Base-by-base conservation (phyloP, 2,888 invertebrate genomes). In the Microctonus hyperodae region DNA sequence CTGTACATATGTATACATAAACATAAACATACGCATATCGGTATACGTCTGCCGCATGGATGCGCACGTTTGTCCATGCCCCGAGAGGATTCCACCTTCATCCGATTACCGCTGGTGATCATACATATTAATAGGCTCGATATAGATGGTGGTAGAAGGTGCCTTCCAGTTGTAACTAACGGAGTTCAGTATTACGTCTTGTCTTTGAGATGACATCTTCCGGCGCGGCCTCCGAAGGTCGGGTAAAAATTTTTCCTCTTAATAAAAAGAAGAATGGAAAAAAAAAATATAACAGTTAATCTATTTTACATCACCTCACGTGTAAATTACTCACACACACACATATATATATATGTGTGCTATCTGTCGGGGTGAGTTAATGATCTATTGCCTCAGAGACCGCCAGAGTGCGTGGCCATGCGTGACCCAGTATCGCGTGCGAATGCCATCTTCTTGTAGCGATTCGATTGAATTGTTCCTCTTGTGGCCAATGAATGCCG, bases 41-140 rank as follows among this genome's bases (percentile, higher is more conserved):
- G 61, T 60, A 28, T 11, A n/a, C n/a, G 51, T 59, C 50, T 16
- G 50, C 63, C 64, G 67, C 68, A 35, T 50, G 67, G 61, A 64
- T 44, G 61, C 68, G 65, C 65, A 60, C 65, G 66, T 68, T 37
- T 44, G 64, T 63, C 44, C 28, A 28, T 50, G 51, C 63, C 75
- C 76, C 75, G 57, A 66, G 60, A 72, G 76, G 73, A 75, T 70
- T 74, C 72, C 72, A 70, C 72, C 73, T 72, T 73, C 70, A 67
- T 72, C 70, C 73, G 74, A 78, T 80, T 72, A 74, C 73, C 70
- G 69, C 73, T 72, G 75, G 69, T 65, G 71, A 80, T 79, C 80
- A 78, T 77, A 78, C 78, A 79, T 80, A 80, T 80, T 80, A 80
- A 81, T 80, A 75, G 78, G 73, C 40, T 70, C 64, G 57, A 63